Conservation (phyloP, 2,888 invertebrate genomes). For the Antheraea assamensis region DNA sequence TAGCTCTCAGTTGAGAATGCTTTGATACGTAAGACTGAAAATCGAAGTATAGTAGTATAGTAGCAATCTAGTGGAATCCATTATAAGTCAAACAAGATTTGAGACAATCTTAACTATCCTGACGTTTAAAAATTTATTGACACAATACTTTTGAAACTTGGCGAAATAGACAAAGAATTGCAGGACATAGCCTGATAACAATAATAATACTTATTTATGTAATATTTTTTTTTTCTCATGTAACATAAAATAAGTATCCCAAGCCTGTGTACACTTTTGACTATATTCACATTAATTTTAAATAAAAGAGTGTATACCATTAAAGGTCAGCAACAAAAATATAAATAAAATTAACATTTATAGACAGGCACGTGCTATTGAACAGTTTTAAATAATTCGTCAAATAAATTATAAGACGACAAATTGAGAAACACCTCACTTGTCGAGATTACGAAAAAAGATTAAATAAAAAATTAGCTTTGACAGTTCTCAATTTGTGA, state of each 20-base stretch:
- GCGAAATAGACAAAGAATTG: too few relatives aligned
- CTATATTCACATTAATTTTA: not conserved
- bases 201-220: not conserved
- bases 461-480: not conserved
- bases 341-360: conserved; percentile 6
- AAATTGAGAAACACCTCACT: not conserved
- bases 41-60: not conserved
- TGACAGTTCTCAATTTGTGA: conserved; percentile 22
- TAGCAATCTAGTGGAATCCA: not conserved
- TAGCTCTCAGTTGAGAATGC: not conserved
- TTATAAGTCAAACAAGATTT: not conserved
- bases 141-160: not conserved
- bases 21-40: not conserved
- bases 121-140: not conserved
- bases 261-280: not conserved
- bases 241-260: not conserved
- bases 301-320: not conserved
- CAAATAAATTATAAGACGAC: conserved; percentile 4
- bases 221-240: not conserved
- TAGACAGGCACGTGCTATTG: not conserved
- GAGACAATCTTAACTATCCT: not conserved
- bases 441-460: conserved; percentile 11
- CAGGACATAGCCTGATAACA: not conserved
- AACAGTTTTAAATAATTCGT: not conserved
- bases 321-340: conserved; percentile 1